phyloP scores from a whole-genome alignment of 2,113 vertebrate species.

The Cyanocitta stelleri region DNA sequence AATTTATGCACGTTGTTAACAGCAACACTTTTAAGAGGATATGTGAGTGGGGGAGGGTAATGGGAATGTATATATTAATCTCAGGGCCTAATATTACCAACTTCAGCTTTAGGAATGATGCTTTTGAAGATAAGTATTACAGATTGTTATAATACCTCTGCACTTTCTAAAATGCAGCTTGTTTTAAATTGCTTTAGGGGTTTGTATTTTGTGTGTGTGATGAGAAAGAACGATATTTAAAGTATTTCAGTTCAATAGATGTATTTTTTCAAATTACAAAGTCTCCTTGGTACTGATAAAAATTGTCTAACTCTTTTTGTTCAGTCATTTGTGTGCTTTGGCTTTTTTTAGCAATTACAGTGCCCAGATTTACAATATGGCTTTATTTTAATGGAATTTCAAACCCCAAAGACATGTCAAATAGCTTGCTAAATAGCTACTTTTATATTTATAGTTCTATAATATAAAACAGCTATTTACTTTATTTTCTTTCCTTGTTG shows the following conservation, averaged over 20 bases:
- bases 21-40: background rate
- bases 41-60: background rate
- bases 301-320: background rate
- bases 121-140: background rate
- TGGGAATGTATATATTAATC: background rate
- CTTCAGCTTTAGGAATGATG: background rate
- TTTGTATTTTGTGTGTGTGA: background rate
- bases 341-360: background rate
- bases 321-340: background rate
- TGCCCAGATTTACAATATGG: background rate
- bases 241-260: background rate
- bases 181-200: background rate
- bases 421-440: slow-evolving; percentile 4
- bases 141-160: background rate
- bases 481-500: slow-evolving; percentile 30
- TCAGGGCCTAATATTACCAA: background rate
- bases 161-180: background rate
- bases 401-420: background rate
- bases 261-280: background rate
- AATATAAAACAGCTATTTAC: slow-evolving; percentile 9
- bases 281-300: background rate
- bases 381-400: slow-evolving; percentile 5
- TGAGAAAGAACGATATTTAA: background rate
- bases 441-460: slow-evolving; percentile 26
- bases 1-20: background rate